Percentiles rank a stretch among this genome's conserved stretches.
Conservation (phyloP, 2,888 invertebrate genomes). For the Iphiclides podalirius region DNA sequence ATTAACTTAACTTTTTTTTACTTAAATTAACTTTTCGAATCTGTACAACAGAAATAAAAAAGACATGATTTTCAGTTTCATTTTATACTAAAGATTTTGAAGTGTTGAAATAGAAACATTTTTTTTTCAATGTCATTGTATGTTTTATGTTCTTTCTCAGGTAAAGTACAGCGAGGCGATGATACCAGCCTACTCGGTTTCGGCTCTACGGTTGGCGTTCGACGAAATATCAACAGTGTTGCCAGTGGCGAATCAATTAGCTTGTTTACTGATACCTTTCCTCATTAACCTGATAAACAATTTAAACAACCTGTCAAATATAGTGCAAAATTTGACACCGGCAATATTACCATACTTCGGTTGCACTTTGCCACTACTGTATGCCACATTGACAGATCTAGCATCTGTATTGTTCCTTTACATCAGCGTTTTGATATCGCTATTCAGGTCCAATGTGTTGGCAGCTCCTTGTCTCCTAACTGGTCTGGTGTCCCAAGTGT, state of each 20-base stretch:
- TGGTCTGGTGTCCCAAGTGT: conserved; percentile 50
- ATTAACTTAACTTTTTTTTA: no score
- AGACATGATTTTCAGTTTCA: no score
- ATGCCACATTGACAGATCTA: conserved; percentile 66
- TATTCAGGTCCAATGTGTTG: conserved; percentile 65
- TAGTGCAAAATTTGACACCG: conserved; percentile 68
- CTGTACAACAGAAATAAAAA: no score
- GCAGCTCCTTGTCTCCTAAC: conserved; percentile 60
- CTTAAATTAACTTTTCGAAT: no score
- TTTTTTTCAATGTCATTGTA: no score
- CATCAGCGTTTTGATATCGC: conserved; percentile 64
- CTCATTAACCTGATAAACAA: conserved; percentile 69
- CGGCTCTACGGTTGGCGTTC: conserved; percentile 63
- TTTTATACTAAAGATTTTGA: no score
- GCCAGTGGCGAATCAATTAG: conserved; percentile 64
- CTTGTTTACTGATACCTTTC: conserved; percentile 63
- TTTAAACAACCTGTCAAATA: conserved; percentile 66
- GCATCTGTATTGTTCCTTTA: conserved; percentile 68
- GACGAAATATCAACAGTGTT: conserved; percentile 65
- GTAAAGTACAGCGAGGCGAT: conserved; percentile 40
- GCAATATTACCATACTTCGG: conserved; percentile 69
- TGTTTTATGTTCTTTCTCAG: no score
- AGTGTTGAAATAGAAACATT: no score
- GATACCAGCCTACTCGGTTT: conserved; percentile 70
- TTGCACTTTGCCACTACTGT: conserved; percentile 61